phyloP scores from a whole-genome alignment of 53 echinoderm and acorn worm species.

The Temnopleurus reevesii region DNA sequence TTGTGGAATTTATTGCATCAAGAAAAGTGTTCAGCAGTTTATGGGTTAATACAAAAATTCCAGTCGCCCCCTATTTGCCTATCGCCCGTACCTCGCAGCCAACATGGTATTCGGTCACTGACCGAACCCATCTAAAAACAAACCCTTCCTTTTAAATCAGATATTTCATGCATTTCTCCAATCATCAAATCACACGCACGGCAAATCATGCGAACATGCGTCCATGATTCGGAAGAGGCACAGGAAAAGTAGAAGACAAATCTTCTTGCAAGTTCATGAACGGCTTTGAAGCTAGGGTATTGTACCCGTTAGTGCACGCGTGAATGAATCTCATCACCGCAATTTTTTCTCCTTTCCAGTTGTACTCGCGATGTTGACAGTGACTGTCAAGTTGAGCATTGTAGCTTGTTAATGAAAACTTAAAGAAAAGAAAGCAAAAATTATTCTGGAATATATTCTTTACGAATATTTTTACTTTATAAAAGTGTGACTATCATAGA shows the following conservation, averaged over 20 bases:
- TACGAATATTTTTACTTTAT: too few relatives aligned
- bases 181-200: neutral
- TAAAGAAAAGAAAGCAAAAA: too few relatives aligned
- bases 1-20: too few relatives aligned
- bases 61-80: too few relatives aligned
- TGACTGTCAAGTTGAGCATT: too few relatives aligned
- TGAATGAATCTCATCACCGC: neutral
- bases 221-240: slow-evolving; percentile 16
- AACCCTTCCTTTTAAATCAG: slow-evolving; percentile 3
- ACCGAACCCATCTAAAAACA: neutral
- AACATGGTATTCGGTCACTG: neutral
- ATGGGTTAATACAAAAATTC: too few relatives aligned
- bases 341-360: neutral
- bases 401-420: too few relatives aligned
- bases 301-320: neutral
- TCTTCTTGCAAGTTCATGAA: neutral
- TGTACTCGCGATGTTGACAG: neutral
- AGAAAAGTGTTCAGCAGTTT: too few relatives aligned
- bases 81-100: too few relatives aligned
- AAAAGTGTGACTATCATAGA: too few relatives aligned
- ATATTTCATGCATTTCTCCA: slow-evolving; percentile 27
- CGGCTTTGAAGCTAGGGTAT: neutral
- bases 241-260: slow-evolving; percentile 7
- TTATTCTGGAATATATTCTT: too few relatives aligned
- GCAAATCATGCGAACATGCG: neutral